phyloP scores from a whole-genome alignment of 1,140 invertebrate genomes.

The Drosophila punjabiensis region DNA sequence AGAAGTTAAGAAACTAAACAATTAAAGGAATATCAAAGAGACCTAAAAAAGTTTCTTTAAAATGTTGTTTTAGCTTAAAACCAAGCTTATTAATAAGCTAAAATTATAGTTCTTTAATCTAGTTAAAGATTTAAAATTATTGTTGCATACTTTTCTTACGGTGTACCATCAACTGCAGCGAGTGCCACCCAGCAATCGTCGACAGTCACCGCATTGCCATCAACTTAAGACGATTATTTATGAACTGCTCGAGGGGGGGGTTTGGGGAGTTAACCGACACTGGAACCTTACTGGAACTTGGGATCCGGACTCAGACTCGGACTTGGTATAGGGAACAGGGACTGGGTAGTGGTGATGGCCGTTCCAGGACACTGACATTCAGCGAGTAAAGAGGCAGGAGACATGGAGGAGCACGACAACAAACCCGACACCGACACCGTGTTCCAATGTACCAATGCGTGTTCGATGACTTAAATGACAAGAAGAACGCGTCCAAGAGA shows the following conservation, averaged over 20 bases:
- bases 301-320: slow-evolving; percentile 10
- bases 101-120: neutral
- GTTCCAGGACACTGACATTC: slow-evolving; percentile 77
- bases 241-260: slow-evolving; percentile 66
- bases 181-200: slow-evolving; percentile 55
- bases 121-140: neutral
- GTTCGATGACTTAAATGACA: slow-evolving; percentile 85
- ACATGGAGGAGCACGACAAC: slow-evolving; percentile 28
- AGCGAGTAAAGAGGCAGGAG: slow-evolving; percentile 19
- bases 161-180: slow-evolving; percentile 51
- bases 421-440: slow-evolving; percentile 60
- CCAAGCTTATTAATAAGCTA: neutral
- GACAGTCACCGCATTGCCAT: slow-evolving; percentile 71
- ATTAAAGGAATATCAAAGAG: too few species aligned
- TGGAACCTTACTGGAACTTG: slow-evolving; percentile 14
- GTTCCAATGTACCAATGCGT: slow-evolving; percentile 84
- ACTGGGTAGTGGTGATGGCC: slow-evolving; percentile 52
- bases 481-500: slow-evolving; percentile 42
- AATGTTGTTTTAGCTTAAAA: too few species aligned
- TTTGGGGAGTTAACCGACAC: slow-evolving; percentile 8
- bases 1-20: too few species aligned
- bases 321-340: neutral
- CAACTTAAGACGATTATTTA: slow-evolving; percentile 85
- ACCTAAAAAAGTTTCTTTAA: neutral
- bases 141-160: slow-evolving; percentile 5